Evolutionary conservation across 2,888 invertebrate genomes (phyloP).

Genomic region (Theretra japonica): DNA sequence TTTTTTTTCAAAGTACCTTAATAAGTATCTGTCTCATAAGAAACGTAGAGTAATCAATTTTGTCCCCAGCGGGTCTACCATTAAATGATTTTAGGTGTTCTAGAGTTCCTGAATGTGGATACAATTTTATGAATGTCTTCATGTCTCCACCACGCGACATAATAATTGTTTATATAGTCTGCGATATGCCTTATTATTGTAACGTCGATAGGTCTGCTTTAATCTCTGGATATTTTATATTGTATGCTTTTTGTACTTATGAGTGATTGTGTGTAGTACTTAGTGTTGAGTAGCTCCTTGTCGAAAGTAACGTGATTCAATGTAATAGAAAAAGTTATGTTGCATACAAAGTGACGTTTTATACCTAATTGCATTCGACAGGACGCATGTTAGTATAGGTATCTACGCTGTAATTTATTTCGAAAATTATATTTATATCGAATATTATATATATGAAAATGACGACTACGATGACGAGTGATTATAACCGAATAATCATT

Average conservation of each 20-base stretch:
- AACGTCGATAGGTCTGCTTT: constrained; percentile 54
- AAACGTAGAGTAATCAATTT: too few species aligned
- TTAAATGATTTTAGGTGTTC: too few species aligned
- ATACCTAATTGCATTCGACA: not conserved
- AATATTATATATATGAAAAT: not conserved
- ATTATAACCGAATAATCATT: constrained; percentile 8
- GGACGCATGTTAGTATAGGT: not conserved
- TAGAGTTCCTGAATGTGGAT: too few species aligned
- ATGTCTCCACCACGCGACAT: not conserved
- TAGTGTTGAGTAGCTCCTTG: not conserved
- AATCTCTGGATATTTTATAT: constrained; percentile 65
- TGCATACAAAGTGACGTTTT: not conserved
- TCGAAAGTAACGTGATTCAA: not conserved
- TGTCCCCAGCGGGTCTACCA: too few species aligned
- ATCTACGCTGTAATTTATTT: constrained; percentile 9
- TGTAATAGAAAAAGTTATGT: not conserved
- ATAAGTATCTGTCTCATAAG: too few species aligned
- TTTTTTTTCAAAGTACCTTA: too few species aligned
- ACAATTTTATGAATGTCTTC: too few species aligned
- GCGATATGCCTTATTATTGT: constrained; percentile 27
- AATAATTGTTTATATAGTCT: not conserved
- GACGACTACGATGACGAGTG: not conserved
- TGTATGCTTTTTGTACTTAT: constrained; percentile 72
- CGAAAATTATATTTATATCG: not conserved
- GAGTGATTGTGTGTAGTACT: constrained; percentile 44